phyloP scores from a whole-genome alignment of 2,797 vertebrate genomes.

The Buceros bicornis region DNA sequence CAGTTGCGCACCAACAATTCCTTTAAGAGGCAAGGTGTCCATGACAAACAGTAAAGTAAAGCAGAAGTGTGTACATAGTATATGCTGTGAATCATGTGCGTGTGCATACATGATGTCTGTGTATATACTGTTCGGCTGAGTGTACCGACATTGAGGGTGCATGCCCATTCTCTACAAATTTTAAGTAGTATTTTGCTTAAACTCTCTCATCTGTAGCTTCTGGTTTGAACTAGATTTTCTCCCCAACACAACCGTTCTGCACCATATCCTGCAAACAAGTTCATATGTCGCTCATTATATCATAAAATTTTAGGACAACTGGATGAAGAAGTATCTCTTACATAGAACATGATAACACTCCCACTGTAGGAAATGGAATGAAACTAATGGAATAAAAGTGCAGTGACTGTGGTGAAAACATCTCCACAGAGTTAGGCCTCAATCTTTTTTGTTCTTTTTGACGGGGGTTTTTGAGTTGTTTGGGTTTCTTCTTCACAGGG shows the following conservation, averaged over 20 bases:
- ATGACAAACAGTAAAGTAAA: constrained; percentile 30
- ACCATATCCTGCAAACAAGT: neutral
- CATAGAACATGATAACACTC: constrained; percentile 42
- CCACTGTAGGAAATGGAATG: constrained; percentile 62
- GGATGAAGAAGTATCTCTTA: constrained; percentile 42
- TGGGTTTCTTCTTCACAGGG: neutral
- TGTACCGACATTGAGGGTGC: neutral
- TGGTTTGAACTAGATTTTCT: constrained; percentile 19
- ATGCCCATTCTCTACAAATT: constrained; percentile 37
- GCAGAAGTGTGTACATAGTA: constrained; percentile 53
- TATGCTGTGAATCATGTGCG: constrained; percentile 42
- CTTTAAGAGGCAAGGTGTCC: constrained; percentile 55
- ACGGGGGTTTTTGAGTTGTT: neutral
- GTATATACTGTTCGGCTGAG: neutral
- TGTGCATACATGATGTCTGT: constrained; percentile 13
- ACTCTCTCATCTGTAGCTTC: constrained; percentile 1
- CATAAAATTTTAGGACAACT: constrained; percentile 55
- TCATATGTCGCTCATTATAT: neutral
- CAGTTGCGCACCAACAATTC: constrained; percentile 46
- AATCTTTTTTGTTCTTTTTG: neutral
- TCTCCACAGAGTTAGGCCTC: constrained; percentile 60
- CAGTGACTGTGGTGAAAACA: constrained; percentile 58
- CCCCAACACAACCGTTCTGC: neutral
- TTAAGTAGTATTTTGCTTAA: neutral
- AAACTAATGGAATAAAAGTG: constrained; percentile 60